phyloP scores from a whole-genome alignment of 2,888 invertebrate genomes.

The Hipparchia semele region DNA sequence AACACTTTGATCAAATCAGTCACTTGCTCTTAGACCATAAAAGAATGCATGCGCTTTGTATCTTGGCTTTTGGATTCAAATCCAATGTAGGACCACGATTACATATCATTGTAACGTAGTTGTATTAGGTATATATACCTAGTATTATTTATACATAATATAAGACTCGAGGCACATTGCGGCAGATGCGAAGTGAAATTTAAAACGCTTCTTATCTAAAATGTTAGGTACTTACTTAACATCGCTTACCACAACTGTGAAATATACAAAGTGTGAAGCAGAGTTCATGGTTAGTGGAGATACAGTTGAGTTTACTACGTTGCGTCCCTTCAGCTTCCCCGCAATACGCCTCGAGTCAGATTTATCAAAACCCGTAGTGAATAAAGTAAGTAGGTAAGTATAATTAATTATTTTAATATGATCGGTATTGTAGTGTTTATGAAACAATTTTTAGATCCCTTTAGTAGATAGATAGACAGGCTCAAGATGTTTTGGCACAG shows the following conservation, averaged over 20 bases:
- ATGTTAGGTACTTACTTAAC: too few species aligned
- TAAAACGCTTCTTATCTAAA: too few species aligned
- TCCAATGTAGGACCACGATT: slow-evolving; percentile 78
- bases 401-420: slow-evolving; percentile 76
- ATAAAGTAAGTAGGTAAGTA: slow-evolving; percentile 65
- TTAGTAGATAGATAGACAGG: slow-evolving; percentile 47
- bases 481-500: slow-evolving; percentile 28
- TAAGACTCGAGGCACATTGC: too few species aligned
- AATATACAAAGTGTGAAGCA: too few species aligned
- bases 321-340: too few species aligned
- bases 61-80: slow-evolving; percentile 75
- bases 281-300: too few species aligned
- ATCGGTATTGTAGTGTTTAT: slow-evolving; percentile 75
- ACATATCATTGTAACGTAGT: slow-evolving; percentile 75
- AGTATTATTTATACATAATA: slow-evolving; percentile 32
- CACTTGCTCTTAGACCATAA: slow-evolving; percentile 35
- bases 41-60: slow-evolving; percentile 82
- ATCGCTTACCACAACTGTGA: too few species aligned
- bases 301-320: too few species aligned
- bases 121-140: slow-evolving; percentile 62
- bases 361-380: slow-evolving; percentile 62
- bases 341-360: neutral
- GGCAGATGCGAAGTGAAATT: too few species aligned
- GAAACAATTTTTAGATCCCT: slow-evolving; percentile 69
- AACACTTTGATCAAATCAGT: neutral